phyloP scores from a whole-genome alignment of 2,113 vertebrate species.

The Passer montanus region DNA sequence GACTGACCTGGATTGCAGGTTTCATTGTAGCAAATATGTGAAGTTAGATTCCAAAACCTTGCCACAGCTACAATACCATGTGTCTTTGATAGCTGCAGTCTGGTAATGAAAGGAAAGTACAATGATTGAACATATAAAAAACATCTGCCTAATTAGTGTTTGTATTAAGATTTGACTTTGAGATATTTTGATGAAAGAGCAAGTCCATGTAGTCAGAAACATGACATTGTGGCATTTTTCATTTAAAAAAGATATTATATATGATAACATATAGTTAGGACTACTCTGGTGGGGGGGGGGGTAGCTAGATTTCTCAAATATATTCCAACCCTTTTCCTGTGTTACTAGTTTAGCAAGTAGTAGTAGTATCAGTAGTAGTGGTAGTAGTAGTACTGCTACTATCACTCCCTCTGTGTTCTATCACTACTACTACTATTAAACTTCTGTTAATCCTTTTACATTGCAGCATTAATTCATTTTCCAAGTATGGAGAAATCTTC shows the following conservation, averaged over 20 bases:
- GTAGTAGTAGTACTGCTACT: neutral
- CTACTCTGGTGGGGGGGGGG: neutral
- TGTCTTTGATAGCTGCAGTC: neutral
- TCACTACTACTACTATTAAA: neutral
- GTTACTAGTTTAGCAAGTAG: neutral
- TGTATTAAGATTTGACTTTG: neutral
- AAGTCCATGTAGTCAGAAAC: neutral
- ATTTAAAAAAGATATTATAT: neutral
- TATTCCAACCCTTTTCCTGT: neutral
- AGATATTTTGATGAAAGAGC: neutral
- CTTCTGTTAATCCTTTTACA: neutral
- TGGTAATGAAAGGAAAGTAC: neutral
- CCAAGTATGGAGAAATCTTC: neutral
- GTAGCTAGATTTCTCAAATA: neutral
- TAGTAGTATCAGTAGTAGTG: neutral
- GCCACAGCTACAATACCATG: neutral
- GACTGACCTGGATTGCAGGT: neutral
- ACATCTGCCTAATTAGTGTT: neutral
- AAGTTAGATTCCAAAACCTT: neutral
- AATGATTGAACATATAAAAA: neutral
- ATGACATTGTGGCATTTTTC: neutral
- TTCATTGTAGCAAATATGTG: neutral
- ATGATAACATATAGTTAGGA: neutral
- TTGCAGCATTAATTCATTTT: neutral
- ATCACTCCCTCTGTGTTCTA: neutral